Conservation (phyloP, 2,113 vertebrate genomes). For the Etheostoma cragini region DNA sequence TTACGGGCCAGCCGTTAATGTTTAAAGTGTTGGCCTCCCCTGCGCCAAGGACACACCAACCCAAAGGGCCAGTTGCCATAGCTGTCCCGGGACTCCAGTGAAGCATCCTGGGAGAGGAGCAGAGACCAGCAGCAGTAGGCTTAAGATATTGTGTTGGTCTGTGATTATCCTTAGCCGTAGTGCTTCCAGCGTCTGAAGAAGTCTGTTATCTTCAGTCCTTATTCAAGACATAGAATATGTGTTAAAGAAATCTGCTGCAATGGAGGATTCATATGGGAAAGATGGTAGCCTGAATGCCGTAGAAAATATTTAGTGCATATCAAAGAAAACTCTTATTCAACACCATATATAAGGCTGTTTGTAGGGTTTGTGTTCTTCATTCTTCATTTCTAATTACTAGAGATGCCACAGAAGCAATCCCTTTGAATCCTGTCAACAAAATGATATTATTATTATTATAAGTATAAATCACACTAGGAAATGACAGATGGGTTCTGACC, state of each 20-base stretch:
- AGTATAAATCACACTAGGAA: not conserved
- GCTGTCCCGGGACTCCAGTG: slow-evolving; percentile 32
- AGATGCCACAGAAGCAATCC: no score
- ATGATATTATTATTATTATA: no score
- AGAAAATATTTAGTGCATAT: not conserved
- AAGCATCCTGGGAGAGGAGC: slow-evolving; percentile 68
- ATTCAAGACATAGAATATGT: not conserved
- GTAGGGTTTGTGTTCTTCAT: not conserved
- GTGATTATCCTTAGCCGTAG: not conserved
- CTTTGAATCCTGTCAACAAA: not conserved
- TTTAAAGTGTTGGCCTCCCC: slow-evolving; percentile 67
- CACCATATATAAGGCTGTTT: not conserved
- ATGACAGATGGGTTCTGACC: not conserved
- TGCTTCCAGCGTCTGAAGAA: not conserved
- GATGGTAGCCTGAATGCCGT: not conserved
- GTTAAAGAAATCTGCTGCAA: not conserved
- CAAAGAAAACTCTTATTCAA: not conserved
- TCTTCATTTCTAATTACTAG: not conserved
- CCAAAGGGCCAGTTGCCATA: slow-evolving; percentile 61
- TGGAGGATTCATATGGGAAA: not conserved
- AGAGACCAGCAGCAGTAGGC: slow-evolving; percentile 33
- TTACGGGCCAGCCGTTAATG: slow-evolving; percentile 75
- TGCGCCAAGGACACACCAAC: slow-evolving; percentile 58
- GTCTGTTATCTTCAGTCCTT: slow-evolving; percentile 13
- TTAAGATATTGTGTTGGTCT: slow-evolving; percentile 40